These are phyloP conservation scores for Pangasianodon hypophthalmus DNA, from an alignment of 2,113 vertebrate genomes.

Conservation along the genomic window DNA sequence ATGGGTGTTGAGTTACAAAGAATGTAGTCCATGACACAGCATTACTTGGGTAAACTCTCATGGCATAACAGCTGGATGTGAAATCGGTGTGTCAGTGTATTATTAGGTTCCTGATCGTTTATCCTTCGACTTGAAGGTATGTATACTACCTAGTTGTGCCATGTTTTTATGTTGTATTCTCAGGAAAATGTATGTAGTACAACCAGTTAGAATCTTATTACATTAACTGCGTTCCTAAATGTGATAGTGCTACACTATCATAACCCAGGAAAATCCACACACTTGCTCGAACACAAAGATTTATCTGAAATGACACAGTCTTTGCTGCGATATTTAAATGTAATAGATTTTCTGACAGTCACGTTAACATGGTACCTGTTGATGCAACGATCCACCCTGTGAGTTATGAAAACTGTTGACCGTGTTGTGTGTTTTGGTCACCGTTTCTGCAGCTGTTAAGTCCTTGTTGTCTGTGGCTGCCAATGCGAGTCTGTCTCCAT, in stretches of 20 bases:
- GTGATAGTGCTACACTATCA: neutral
- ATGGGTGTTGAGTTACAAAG: conserved; percentile 12
- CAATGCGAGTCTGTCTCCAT: neutral
- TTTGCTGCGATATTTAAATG: neutral
- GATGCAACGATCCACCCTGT: neutral
- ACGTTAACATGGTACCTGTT: neutral
- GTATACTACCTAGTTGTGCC: neutral
- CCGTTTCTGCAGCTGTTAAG: neutral
- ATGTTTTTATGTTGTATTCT: neutral
- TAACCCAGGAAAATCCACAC: neutral
- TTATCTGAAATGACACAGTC: neutral
- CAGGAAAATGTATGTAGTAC: neutral
- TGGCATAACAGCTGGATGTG: neutral
- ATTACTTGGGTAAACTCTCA: neutral
- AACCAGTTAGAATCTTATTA: neutral
- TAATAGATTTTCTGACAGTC: neutral
- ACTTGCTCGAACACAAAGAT: neutral
- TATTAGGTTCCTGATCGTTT: neutral
- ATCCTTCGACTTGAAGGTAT: neutral
- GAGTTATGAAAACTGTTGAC: neutral
- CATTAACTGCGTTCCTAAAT: neutral
- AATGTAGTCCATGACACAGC: conserved; percentile 11
- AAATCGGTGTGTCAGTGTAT: neutral
- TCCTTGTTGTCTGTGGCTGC: neutral
- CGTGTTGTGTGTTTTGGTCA: neutral